Evolutionary conservation across 2,113 vertebrate species (phyloP).

Genomic region (Camelus dromedarius): DNA sequence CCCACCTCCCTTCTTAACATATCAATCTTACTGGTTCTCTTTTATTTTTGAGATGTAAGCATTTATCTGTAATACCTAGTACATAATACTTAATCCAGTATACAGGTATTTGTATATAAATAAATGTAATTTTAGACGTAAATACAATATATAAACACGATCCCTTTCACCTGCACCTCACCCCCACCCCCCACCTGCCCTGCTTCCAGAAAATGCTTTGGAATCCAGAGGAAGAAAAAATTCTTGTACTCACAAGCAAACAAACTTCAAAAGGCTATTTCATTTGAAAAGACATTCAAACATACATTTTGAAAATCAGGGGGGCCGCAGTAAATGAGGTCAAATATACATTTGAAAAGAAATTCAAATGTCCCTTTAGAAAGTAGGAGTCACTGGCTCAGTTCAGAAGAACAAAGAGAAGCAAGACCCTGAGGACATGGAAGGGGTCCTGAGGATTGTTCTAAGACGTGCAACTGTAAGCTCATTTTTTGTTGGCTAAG

Average conservation of each 20-base stretch:
- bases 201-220: conserved; percentile 38
- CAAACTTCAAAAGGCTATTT: conserved; percentile 7
- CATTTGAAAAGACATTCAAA: conserved; percentile 42
- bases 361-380: conserved; percentile 19
- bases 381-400: background rate
- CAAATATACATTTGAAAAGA: conserved; percentile 31
- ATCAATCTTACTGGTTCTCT: background rate
- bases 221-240: background rate
- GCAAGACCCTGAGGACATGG: rapidly evolving
- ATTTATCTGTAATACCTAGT: background rate
- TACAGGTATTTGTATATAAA: background rate
- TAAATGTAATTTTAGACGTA: conserved; percentile 12
- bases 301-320: conserved; percentile 28
- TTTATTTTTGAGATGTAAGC: background rate
- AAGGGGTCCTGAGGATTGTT: background rate
- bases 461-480: background rate
- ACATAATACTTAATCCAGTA: background rate
- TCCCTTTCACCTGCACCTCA: background rate
- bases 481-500: background rate
- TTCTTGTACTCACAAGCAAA: background rate
- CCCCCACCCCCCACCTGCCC: background rate
- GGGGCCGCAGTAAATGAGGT: background rate
- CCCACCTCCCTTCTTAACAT: background rate
- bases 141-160: background rate
- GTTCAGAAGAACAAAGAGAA: background rate